Conservation (phyloP, 64 coral and sea anemone species). For the Astreopora myriophthalma region DNA sequence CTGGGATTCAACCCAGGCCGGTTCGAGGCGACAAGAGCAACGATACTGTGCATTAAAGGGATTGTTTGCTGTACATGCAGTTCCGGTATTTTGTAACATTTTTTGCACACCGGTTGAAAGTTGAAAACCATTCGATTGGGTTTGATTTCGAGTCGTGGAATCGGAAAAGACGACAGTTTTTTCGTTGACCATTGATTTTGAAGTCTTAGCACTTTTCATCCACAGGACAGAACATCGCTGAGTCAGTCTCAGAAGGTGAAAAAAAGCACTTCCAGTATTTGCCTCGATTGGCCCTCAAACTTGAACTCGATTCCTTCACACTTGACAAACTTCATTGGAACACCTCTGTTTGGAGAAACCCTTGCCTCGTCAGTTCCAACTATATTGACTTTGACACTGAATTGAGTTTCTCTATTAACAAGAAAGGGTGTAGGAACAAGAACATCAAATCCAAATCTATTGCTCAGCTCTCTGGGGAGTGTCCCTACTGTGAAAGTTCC, state of each 20-base stretch:
- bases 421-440: background rate
- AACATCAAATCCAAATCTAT: constrained; percentile 14
- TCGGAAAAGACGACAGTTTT: too few species aligned
- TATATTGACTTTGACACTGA: background rate
- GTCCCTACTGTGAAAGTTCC: background rate
- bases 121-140: too few species aligned
- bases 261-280: constrained; percentile 12
- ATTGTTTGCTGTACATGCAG: too few species aligned
- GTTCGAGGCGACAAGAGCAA: too few species aligned
- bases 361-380: background rate
- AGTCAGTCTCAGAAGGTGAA: background rate
- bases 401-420: background rate
- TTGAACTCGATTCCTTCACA: constrained; percentile 18
- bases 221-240: background rate
- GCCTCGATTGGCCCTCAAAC: constrained; percentile 28
- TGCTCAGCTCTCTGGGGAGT: background rate
- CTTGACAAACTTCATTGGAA: constrained; percentile 15
- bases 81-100: too few species aligned
- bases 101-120: too few species aligned
- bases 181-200: too few species aligned
- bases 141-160: too few species aligned
- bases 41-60: too few species aligned
- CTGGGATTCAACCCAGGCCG: too few species aligned
- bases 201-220: background rate
- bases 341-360: background rate